These are phyloP conservation scores for Lonchura striata DNA, from an alignment of 2,113 vertebrate species.

Conservation along the genomic window DNA sequence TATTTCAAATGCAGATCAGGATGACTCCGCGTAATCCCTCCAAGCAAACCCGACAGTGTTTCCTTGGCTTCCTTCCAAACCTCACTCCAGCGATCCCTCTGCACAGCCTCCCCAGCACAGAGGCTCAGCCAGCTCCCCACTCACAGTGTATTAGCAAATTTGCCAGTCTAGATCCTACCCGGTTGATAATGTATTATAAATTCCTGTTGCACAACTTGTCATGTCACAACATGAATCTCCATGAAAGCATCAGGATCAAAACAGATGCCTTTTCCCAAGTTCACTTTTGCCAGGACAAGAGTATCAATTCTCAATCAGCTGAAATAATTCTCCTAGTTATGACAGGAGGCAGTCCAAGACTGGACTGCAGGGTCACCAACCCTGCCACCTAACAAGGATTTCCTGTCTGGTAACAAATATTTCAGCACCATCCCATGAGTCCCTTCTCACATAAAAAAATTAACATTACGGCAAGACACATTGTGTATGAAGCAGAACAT, in stretches of 20 bases:
- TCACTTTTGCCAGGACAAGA: not conserved
- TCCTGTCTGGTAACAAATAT: not conserved
- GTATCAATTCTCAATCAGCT: not conserved
- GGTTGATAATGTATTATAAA: not conserved
- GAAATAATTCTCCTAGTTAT: not conserved
- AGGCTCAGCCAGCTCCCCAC: not conserved
- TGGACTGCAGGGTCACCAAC: not conserved
- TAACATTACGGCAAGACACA: not conserved
- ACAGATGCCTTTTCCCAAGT: not conserved
- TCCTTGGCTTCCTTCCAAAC: slow-evolving; percentile 16
- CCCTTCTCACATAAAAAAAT: not conserved
- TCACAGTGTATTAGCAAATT: not conserved
- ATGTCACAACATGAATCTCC: not conserved
- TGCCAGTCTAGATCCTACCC: not conserved
- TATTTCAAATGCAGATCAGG: not conserved
- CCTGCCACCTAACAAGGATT: not conserved
- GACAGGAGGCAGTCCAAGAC: not conserved
- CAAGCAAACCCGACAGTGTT: not conserved
- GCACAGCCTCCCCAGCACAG: not conserved
- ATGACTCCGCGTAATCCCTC: not conserved
- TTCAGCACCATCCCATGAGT: not conserved
- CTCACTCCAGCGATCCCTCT: not conserved
- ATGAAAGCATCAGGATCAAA: not conserved
- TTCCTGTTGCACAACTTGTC: not conserved
- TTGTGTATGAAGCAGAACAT: not conserved